Evolutionary conservation across 2,797 vertebrate species (phyloP).

Genomic region (Macropus fuliginosus): DNA sequence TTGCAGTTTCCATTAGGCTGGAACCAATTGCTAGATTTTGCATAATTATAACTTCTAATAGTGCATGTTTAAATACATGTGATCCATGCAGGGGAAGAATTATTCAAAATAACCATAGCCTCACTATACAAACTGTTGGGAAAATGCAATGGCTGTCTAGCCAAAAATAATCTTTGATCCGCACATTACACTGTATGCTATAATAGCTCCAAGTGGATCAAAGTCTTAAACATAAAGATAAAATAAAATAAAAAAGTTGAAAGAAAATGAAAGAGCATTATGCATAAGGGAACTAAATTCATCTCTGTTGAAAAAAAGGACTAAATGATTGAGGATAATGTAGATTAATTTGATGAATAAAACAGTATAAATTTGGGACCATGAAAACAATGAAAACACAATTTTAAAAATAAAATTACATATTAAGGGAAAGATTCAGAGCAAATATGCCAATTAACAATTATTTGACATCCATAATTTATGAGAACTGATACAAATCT

Average conservation of each 20-base stretch:
- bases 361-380: not conserved
- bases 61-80: not conserved
- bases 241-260: not conserved
- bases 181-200: not conserved
- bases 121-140: not conserved
- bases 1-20: not conserved
- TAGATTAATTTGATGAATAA: not conserved
- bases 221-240: not conserved
- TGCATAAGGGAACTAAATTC: not conserved
- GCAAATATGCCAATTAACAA: not conserved
- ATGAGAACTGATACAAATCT: not conserved
- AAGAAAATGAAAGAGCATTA: not conserved
- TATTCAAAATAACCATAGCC: not conserved
- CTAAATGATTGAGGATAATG: not conserved
- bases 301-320: not conserved
- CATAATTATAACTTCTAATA: not conserved
- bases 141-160: not conserved
- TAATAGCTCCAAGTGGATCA: not conserved
- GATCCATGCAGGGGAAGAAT: not conserved
- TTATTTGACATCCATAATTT: not conserved
- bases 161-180: not conserved
- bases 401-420: not conserved
- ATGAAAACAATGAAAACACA: not conserved
- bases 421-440: not conserved
- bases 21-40: not conserved